These are phyloP conservation scores for Tachystola acroxantha DNA, from an alignment of 2,888 invertebrate species.

Conservation along the genomic window DNA sequence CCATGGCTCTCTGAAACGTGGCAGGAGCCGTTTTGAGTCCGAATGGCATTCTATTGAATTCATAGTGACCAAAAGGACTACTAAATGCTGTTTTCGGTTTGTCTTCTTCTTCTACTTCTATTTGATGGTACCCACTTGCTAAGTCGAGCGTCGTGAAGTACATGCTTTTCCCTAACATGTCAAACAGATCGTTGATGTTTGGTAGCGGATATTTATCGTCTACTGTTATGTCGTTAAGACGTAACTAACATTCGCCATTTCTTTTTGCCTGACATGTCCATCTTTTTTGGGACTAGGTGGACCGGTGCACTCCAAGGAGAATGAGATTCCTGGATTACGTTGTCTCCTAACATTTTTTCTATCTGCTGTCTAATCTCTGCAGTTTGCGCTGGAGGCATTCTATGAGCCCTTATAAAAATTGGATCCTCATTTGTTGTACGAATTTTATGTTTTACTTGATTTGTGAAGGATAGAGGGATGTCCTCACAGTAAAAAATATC, in stretches of 20 bases:
- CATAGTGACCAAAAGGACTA: too few species aligned
- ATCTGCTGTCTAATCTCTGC: constrained; percentile 19
- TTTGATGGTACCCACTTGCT: constrained; percentile 15
- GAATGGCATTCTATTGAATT: too few species aligned
- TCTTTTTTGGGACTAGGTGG: constrained; percentile 17
- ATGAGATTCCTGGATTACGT: constrained; percentile 15
- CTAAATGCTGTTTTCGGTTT: too few species aligned
- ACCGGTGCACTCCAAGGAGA: constrained; percentile 17
- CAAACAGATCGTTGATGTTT: too few species aligned
- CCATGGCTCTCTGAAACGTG: too few species aligned
- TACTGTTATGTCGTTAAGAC: too few species aligned
- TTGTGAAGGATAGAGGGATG: constrained; percentile 21
- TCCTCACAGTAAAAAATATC: constrained; percentile 26
- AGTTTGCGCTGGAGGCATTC: constrained; percentile 15
- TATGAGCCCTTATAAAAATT: constrained; percentile 17
- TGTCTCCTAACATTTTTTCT: constrained; percentile 16
- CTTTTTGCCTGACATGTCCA: too few species aligned
- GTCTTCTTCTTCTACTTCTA: constrained; percentile 17
- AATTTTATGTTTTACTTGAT: constrained; percentile 30
- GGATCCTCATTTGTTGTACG: constrained; percentile 19
- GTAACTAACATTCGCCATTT: too few species aligned
- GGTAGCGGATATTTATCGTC: too few species aligned
- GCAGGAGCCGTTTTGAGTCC: too few species aligned
- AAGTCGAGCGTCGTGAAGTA: too few species aligned
- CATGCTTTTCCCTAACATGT: too few species aligned